These are phyloP conservation scores for Subacronicta megacephala DNA, from an alignment of 2,888 invertebrate species.

Conservation along the genomic window DNA sequence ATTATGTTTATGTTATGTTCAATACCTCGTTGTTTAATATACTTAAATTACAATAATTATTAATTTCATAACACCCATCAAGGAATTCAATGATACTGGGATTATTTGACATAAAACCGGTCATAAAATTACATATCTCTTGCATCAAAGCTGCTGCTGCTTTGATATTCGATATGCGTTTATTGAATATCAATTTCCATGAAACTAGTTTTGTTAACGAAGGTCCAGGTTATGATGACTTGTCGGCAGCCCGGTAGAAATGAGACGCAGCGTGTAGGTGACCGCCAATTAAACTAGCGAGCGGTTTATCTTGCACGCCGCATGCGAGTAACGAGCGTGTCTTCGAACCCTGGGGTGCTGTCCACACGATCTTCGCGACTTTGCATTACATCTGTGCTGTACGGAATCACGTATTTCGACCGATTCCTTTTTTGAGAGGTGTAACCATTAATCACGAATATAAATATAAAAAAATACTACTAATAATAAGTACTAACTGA, in stretches of 20 bases:
- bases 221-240: conserved; percentile 34
- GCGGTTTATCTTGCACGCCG: conserved; percentile 69
- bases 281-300: conserved; percentile 76
- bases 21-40: neutral
- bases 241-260: conserved; percentile 25
- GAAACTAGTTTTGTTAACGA: conserved; percentile 10
- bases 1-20: no score
- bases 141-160: conserved; percentile 1
- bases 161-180: neutral
- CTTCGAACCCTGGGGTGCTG: conserved; percentile 51
- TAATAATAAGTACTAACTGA: no score
- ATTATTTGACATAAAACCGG: neutral
- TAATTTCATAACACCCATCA: neutral
- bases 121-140: neutral
- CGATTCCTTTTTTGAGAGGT: no score
- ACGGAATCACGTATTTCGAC: conserved; percentile 7
- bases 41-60: neutral
- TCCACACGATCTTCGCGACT: conserved; percentile 23
- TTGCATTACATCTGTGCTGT: conserved; percentile 4
- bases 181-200: conserved; percentile 12
- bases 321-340: conserved; percentile 74
- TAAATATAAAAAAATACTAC: no score
- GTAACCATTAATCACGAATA: no score
- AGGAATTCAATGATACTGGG: neutral
- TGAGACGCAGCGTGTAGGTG: conserved; percentile 59